Evolutionary conservation across 2,797 vertebrate genomes (phyloP), one percentile per base, ranked within the genome.

Genomic region (Octomys mimax): DNA sequence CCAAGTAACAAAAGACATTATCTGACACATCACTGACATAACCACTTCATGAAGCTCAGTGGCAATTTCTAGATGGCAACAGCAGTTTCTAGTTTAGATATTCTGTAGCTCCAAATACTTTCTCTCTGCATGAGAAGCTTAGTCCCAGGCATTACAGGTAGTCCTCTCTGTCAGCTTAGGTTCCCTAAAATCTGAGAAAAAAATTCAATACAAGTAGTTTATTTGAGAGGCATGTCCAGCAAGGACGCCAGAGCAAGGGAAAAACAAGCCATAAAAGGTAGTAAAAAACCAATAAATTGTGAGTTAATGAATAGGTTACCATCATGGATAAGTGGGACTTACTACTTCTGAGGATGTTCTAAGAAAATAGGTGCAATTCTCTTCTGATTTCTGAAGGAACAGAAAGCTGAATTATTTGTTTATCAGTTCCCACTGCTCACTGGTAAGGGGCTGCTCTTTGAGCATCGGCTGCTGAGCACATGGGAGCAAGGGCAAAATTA

Each of bases 381-480:
- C 3, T 42, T 42, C 42, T 42, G 42, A 42, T 42, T 2, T 68
- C 24, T n/a, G 22, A 54, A n/a, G 5, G 13, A 77, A 86, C 5
- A 68, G 49, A 81, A 62, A 80, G 14, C 8, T 64, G 16, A 71
- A 54, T 54, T 68, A 59, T 90, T 92, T 90, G 52, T 73, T 70
- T 68, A 42, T 54, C 0, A 24, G 4, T 16, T 89, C 22, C 26
- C 0, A 1, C 4, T 24, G 5, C n/a, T 89, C 31, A n/a, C 2
- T 61, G 62, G 80, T 5, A 5, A 66, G 62, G 24, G 31, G 18
- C 26, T 22, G n/a, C 7, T 49, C 52, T 36, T 49, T 18, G 36
- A 18, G 13, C 14, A 1, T 0, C 12, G 19, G 33, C 14, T 42
- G 13, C 21, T 31, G 13, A 2, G 33, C 24, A 14, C 2, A 13